Evolutionary conservation across 2,888 invertebrate species (phyloP).

Genomic region (Leptinotarsa haldemani): DNA sequence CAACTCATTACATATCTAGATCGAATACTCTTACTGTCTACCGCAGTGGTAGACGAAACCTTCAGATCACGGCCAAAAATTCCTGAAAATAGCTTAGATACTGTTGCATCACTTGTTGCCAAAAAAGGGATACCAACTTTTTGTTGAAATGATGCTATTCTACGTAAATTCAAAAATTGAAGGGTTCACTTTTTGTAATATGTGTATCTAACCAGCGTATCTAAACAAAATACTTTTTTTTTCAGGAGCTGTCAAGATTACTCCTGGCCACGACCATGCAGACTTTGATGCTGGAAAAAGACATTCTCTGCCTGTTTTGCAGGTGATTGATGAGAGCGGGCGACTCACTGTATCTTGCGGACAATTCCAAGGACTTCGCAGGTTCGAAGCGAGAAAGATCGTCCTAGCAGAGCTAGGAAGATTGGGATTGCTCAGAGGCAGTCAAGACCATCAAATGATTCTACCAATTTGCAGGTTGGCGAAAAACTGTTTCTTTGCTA

Average conservation of each 20-base stretch:
- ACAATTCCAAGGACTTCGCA: constrained; percentile 82
- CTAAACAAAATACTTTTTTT: neutral
- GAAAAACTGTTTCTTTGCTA: neutral
- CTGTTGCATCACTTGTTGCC: too few relatives aligned
- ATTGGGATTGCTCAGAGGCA: constrained; percentile 68
- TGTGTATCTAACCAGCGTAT: too few relatives aligned
- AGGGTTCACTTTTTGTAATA: too few relatives aligned
- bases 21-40: too few relatives aligned
- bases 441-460: constrained; percentile 92
- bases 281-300: constrained; percentile 96
- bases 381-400: constrained; percentile 89
- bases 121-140: too few relatives aligned
- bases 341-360: constrained; percentile 83
- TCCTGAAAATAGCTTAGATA: too few relatives aligned
- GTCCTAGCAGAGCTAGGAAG: constrained; percentile 82
- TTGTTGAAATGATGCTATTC: too few relatives aligned
- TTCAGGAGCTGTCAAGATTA: constrained; percentile 96
- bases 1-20: too few relatives aligned
- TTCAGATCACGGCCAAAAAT: too few relatives aligned
- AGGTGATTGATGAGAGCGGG: constrained; percentile 93
- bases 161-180: too few relatives aligned
- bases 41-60: too few relatives aligned
- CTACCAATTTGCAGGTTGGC: constrained; percentile 82
- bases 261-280: constrained; percentile 96
- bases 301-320: constrained; percentile 87